Base-by-base conservation (phyloP, 2,113 vertebrate genomes). In the Halichoeres trimaculatus region DNA sequence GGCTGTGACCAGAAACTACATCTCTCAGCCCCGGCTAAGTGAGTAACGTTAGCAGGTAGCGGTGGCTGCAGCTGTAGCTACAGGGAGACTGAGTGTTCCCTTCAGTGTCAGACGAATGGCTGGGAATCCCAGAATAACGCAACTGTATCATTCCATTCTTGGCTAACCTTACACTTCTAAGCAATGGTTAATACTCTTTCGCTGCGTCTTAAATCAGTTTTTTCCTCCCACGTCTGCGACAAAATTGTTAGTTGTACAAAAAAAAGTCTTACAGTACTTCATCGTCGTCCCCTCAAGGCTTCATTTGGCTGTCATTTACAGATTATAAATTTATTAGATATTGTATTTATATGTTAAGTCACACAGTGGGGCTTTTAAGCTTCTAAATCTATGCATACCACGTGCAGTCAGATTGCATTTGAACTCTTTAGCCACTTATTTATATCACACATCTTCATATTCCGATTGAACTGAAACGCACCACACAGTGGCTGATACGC, bases 1-100 rank as follows among this genome's bases (percentile, higher is more conserved):
- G 71, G 94, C 94, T 23, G 94, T 94, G 76, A 93, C 88, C 66
- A 89, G 94, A 83, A 95, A 95, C 71, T 95, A 95, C 90, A 93
- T 95, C 81, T 95, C 94, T 41, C 94, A 95, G 47, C 94, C 94
- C 8, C 76, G 94, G 83, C 93, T 95, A 52, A 95, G 94, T 95
- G 90, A 38, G 94, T 90, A 48, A 2, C 63, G 26, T 72, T 61
- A 61, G 58, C 69, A n/a, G 23, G 20, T n/a, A 53, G 20, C 48
- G 11, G 24, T 48, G 19, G 2, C 60, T 76, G 66, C 70, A 63
- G 19, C 45, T 17, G 53, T 74, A 59, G 23, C 67, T 54, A 73
- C 14, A 8, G 19, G 80, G 66, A 55, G 83, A 67, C 20, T 52
- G 30, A 30, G 45, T 63, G 78, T 24, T 59, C 23, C 65, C 13